Evolutionary conservation across 1,140 invertebrate species (phyloP).

Genomic region (Orchesella cincta): DNA sequence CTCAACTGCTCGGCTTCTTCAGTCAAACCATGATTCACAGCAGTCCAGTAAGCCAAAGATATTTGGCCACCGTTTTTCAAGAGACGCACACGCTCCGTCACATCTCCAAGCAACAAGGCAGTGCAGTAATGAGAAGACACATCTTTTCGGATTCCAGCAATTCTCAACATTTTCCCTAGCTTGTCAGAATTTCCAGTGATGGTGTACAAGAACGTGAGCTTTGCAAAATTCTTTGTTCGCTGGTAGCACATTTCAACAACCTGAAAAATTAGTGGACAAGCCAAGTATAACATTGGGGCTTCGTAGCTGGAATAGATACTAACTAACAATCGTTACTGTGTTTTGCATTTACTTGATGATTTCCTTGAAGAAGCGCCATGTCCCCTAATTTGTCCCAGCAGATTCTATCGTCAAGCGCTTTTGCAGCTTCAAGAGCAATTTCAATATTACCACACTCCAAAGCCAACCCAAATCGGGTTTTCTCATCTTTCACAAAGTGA

Average conservation of each 20-base stretch:
- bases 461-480: constrained; percentile 92
- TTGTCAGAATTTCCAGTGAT: constrained; percentile 99
- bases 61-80: constrained; percentile 71
- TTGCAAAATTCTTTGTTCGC: constrained; percentile 98
- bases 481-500: constrained; percentile 99
- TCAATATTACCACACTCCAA: constrained; percentile 99
- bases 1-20: constrained; percentile 78
- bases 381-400: constrained; percentile 98
- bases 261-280: constrained; percentile 44
- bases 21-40: constrained; percentile 85
- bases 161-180: constrained; percentile 98
- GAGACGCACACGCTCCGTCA: constrained; percentile 84
- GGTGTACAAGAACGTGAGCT: constrained; percentile 95
- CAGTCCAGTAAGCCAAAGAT: constrained; percentile 89
- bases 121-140: constrained; percentile 95
- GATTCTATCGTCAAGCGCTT: constrained; percentile 86
- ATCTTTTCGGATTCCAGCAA: constrained; percentile 94
- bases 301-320: too few species aligned
- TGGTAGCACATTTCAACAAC: constrained; percentile 99
- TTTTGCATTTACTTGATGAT: constrained; percentile 73
- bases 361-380: constrained; percentile 89
- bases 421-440: constrained; percentile 89
- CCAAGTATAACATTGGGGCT: not conserved
- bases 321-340: not conserved
- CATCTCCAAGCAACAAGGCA: constrained; percentile 87